Conservation (phyloP, 1,140 invertebrate species). For the Ganaspis sp. region DNA sequence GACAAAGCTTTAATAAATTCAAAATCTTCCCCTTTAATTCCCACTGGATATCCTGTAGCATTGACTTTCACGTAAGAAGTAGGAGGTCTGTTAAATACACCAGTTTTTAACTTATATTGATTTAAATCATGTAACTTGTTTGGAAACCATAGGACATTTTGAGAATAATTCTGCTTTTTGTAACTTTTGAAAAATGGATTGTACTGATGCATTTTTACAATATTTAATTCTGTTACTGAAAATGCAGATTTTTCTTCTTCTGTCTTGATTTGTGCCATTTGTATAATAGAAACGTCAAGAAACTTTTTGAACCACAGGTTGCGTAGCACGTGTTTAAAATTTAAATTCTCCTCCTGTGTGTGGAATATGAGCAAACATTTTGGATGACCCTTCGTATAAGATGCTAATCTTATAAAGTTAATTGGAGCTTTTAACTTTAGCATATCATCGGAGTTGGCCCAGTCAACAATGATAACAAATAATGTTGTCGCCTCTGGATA, state of each 20-base stretch:
- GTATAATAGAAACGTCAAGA: neutral
- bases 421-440: neutral
- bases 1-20: neutral
- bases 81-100: neutral
- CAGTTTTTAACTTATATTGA: neutral
- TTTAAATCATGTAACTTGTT: neutral
- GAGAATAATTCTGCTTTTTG: neutral
- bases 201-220: neutral
- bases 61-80: neutral
- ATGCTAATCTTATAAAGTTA: neutral
- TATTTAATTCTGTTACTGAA: neutral
- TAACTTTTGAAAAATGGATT: neutral
- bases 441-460: neutral
- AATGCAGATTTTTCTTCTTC: neutral
- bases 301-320: neutral
- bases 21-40: neutral
- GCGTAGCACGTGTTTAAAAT: neutral
- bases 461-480: neutral
- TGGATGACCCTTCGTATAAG: neutral
- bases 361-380: neutral
- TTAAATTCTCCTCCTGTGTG: neutral
- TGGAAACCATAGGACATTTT: neutral
- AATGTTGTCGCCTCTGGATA: neutral
- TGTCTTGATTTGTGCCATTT: neutral
- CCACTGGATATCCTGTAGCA: neutral